Conservation (phyloP, 2,888 invertebrate genomes). For the Cheilosia urbana region DNA sequence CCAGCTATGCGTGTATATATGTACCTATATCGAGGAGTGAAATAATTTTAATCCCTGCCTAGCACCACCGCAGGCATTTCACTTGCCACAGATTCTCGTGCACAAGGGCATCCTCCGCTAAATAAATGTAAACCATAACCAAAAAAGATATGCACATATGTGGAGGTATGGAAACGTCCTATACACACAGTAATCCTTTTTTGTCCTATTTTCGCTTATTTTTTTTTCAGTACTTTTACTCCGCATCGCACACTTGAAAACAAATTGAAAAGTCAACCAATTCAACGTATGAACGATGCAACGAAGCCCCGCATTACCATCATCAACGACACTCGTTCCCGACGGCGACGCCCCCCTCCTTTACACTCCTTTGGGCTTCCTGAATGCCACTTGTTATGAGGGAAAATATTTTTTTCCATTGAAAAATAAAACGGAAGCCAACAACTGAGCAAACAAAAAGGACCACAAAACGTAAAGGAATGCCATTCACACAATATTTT, state of each 20-base stretch:
- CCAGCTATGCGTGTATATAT: slow-evolving; percentile 1
- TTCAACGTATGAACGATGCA: slow-evolving; percentile 67
- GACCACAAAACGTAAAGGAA: slow-evolving; percentile 53
- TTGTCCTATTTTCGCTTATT: slow-evolving; percentile 46
- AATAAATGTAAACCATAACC: neutral
- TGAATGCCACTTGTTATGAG: slow-evolving; percentile 52
- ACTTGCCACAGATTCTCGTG: slow-evolving; percentile 19
- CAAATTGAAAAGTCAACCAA: slow-evolving; percentile 76
- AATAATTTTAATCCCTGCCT: slow-evolving; percentile 58
- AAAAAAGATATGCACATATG: neutral
- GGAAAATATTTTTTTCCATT: slow-evolving; percentile 39
- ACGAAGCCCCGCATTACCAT: slow-evolving; percentile 51
- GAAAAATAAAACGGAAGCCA: slow-evolving; percentile 24
- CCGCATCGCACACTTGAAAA: slow-evolving; percentile 65
- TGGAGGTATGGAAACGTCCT: slow-evolving; percentile 23
- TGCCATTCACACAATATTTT: slow-evolving; percentile 73
- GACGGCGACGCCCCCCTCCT: neutral
- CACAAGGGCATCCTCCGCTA: slow-evolving; percentile 14
- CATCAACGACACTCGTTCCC: slow-evolving; percentile 48
- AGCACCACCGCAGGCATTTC: slow-evolving; percentile 52
- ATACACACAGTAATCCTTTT: slow-evolving; percentile 62
- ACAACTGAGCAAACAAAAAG: slow-evolving; percentile 62
- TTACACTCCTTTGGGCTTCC: slow-evolving; percentile 29
- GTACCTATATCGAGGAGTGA: neutral
- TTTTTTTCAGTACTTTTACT: slow-evolving; percentile 38